A percentile compares a stretch with the other conserved stretches of the same genome.
Evolutionary conservation across 2,113 vertebrate species (phyloP).

Genomic region (Semnopithecus entellus): DNA sequence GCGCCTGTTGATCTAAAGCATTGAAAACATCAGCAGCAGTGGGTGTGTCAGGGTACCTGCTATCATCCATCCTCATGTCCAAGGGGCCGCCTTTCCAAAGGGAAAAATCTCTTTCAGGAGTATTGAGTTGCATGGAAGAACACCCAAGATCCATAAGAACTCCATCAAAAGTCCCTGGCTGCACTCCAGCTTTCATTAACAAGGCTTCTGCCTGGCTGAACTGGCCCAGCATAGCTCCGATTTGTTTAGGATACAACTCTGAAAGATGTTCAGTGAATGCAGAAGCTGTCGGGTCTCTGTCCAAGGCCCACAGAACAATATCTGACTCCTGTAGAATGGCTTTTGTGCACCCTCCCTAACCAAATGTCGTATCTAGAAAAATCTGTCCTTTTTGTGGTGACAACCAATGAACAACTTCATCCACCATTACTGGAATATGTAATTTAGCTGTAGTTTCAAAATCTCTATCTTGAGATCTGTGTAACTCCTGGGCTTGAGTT

Average conservation of each 20-base stretch:
- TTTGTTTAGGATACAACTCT: constrained; percentile 83
- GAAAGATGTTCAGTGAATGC: constrained; percentile 88
- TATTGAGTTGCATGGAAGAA: constrained; percentile 96
- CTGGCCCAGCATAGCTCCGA: constrained; percentile 90
- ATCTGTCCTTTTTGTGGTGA: constrained; percentile 87
- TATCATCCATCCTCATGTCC: constrained; percentile 97
- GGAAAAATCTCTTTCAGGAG: constrained; percentile 93
- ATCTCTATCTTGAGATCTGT: constrained; percentile 13
- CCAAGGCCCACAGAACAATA: constrained; percentile 89
- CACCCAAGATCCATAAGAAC: constrained; percentile 94
- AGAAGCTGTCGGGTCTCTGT: constrained; percentile 93
- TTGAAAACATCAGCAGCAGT: constrained; percentile 97
- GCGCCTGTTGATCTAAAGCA: constrained; percentile 94
- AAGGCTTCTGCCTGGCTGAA: constrained; percentile 92
- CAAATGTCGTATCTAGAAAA: constrained; percentile 97
- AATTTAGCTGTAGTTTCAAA: constrained; percentile 51
- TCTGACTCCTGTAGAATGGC: constrained; percentile 87
- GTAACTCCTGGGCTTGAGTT: constrained; percentile 51
- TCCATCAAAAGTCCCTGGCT: constrained; percentile 89
- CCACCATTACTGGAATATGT: constrained; percentile 89
- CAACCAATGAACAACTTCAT: constrained; percentile 87
- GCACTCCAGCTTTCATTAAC: constrained; percentile 85
- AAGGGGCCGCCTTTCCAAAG: constrained; percentile 94
- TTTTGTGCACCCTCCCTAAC: constrained; percentile 93
- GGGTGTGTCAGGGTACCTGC: constrained; percentile 93